Percentiles rank a stretch among this genome's conserved stretches.
Conservation (phyloP, 2,888 invertebrate species). For the Synergus itoensis region DNA sequence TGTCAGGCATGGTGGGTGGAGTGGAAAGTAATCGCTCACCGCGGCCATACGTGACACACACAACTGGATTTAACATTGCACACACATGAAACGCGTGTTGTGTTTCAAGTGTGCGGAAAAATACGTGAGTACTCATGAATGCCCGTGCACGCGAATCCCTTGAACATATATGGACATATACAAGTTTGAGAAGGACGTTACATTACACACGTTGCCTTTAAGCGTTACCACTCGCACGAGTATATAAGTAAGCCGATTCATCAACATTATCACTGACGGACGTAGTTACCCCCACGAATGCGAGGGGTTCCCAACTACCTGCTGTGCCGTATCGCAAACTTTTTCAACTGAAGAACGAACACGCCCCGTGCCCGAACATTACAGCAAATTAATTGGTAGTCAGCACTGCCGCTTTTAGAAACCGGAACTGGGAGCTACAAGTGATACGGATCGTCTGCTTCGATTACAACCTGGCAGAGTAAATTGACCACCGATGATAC, state of each 20-base stretch:
- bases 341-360: conserved; percentile 16
- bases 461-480: conserved; percentile 31
- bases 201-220: conserved; percentile 51
- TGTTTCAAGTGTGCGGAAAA: conserved; percentile 49
- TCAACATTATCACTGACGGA: conserved; percentile 73
- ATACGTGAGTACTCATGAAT: conserved; percentile 52
- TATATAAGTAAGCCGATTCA: conserved; percentile 67
- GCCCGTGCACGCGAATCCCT: conserved; percentile 51
- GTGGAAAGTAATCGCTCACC: conserved; percentile 76
- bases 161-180: conserved; percentile 54
- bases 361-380: conserved; percentile 37
- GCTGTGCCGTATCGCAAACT: conserved; percentile 44
- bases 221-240: conserved; percentile 51
- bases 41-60: conserved; percentile 61
- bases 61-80: conserved; percentile 33
- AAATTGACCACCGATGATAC: conserved; percentile 28
- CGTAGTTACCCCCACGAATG: conserved; percentile 62
- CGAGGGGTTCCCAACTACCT: conserved; percentile 62
- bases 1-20: conserved; percentile 74
- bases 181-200: conserved; percentile 48
- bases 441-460: conserved; percentile 28
- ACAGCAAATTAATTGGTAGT: conserved; percentile 41
- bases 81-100: conserved; percentile 3
- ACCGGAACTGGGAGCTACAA: conserved; percentile 35
- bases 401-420: conserved; percentile 22